phyloP scores from a whole-genome alignment of 2,797 vertebrate species.

The Astyanax mexicanus region DNA sequence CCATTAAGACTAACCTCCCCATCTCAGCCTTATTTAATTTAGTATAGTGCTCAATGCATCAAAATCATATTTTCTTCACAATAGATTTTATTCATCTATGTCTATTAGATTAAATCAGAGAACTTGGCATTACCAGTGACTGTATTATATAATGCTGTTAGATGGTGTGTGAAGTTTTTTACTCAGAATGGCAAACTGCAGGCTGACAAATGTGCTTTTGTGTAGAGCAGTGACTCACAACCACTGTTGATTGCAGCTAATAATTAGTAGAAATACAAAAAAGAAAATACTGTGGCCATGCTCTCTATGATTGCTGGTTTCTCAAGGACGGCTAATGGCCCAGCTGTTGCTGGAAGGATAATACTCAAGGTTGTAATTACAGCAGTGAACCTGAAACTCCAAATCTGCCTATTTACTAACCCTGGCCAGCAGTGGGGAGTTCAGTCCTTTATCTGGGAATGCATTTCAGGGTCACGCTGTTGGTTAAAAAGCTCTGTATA shows the following conservation, averaged over 20 bases:
- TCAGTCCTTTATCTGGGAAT: background rate
- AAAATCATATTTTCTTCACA: background rate
- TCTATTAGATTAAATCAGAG: background rate
- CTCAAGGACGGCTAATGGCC: background rate
- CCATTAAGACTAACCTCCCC: no score
- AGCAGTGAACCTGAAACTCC: background rate
- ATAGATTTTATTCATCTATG: background rate
- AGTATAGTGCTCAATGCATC: no score
- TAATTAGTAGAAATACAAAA: background rate
- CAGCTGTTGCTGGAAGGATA: background rate
- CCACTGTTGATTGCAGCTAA: background rate
- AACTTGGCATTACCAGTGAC: no score
- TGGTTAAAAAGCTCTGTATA: no score
- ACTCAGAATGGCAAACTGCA: background rate
- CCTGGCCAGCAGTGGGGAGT: background rate
- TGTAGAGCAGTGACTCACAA: background rate
- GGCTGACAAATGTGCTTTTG: slow-evolving; percentile 3
- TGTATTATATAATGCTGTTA: background rate
- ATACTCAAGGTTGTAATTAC: background rate
- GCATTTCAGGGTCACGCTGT: background rate
- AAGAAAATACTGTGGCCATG: background rate
- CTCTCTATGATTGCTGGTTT: background rate
- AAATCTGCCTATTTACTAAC: background rate
- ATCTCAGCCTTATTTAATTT: background rate
- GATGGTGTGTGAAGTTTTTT: background rate